A percentile compares a stretch with the other conserved stretches of the same genome.
phyloP scores from a whole-genome alignment of 2,888 invertebrate genomes.

The Galerucella pusilla region DNA sequence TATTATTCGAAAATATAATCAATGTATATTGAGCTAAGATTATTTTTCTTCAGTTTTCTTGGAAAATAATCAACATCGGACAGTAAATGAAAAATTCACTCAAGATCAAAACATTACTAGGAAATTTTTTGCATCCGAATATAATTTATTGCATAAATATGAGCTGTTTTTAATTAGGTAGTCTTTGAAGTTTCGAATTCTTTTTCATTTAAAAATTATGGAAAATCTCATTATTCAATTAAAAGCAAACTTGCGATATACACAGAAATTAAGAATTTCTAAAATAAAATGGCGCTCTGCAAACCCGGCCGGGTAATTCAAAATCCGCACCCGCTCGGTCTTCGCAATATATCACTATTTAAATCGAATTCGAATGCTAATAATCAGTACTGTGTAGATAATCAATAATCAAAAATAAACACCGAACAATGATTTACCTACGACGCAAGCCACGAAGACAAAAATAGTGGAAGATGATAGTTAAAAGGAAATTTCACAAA shows the following conservation, averaged over 20 bases:
- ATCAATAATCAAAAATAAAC: conserved; percentile 65
- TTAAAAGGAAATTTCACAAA: neutral
- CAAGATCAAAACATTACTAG: too few species aligned
- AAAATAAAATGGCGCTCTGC: conserved; percentile 31
- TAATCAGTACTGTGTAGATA: conserved; percentile 67
- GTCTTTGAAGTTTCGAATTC: neutral
- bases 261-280: neutral
- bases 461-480: conserved; percentile 25
- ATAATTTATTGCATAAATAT: too few species aligned
- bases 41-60: too few species aligned
- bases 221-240: neutral
- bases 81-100: too few species aligned
- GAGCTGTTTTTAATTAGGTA: neutral
- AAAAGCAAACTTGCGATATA: neutral
- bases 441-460: conserved; percentile 32
- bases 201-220: neutral
- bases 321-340: conserved; percentile 55
- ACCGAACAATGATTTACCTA: conserved; percentile 61
- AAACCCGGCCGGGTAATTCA: conserved; percentile 59
- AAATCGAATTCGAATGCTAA: conserved; percentile 65
- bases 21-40: too few species aligned
- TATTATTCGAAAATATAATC: too few species aligned
- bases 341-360: conserved; percentile 63
- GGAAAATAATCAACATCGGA: too few species aligned
- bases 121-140: too few species aligned